phyloP scores from a whole-genome alignment of 1,140 invertebrate species.

The Anastatus disparis region DNA sequence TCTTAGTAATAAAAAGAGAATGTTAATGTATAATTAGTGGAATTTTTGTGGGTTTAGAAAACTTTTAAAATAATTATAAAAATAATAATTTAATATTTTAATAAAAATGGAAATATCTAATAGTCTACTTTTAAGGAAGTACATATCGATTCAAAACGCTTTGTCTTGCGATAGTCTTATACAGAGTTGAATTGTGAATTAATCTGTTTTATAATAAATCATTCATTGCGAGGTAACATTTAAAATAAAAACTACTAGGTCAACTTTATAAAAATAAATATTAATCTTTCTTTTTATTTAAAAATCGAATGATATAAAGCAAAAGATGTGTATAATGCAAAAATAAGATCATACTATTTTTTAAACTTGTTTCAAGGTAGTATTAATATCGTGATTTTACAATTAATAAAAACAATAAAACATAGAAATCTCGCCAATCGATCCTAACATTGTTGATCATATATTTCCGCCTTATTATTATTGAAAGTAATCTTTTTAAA shows the following conservation, averaged over 20 bases:
- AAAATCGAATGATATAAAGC: conserved; percentile 10
- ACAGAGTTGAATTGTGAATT: conserved; percentile 45
- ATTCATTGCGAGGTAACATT: neutral
- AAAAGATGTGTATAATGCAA: neutral
- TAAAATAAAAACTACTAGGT: conserved; percentile 27
- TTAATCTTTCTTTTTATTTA: conserved; percentile 17
- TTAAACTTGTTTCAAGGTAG: neutral
- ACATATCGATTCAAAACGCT: conserved; percentile 23
- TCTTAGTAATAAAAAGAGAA: conserved; percentile 33
- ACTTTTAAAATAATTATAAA: conserved; percentile 47
- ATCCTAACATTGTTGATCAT: no score
- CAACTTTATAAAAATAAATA: conserved; percentile 25
- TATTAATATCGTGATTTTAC: no score
- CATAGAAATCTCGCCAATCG: neutral
- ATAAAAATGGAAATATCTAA: conserved; percentile 16
- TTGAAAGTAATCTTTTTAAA: no score
- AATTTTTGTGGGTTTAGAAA: conserved; percentile 36
- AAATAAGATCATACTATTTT: neutral
- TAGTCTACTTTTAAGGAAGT: conserved; percentile 22
- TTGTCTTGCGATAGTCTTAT: conserved; percentile 21
- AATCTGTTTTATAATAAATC: conserved; percentile 19
- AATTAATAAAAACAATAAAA: neutral
- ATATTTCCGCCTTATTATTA: no score
- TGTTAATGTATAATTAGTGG: conserved; percentile 22
- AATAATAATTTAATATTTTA: conserved; percentile 49